Evolutionary conservation across 2,797 vertebrate genomes (phyloP).

Genomic region (Macrochelys suwanniensis): DNA sequence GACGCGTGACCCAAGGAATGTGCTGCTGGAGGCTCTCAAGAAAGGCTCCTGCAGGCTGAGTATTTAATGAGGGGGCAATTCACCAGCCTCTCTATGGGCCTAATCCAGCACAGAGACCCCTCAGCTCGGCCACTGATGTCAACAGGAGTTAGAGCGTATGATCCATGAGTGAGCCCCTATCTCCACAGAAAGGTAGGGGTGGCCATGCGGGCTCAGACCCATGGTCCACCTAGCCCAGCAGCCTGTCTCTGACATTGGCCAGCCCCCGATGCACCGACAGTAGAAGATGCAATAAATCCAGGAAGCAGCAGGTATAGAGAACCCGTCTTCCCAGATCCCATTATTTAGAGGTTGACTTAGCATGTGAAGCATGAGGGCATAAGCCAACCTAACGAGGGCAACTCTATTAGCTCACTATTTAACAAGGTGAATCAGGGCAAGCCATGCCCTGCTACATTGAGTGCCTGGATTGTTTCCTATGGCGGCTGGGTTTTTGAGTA

Average conservation of each 20-base stretch:
- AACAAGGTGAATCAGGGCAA: neutral
- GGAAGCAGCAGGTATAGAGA: neutral
- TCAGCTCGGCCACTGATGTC: neutral
- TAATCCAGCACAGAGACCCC: too few species aligned
- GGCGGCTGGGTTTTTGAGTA: neutral
- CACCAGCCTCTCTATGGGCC: neutral
- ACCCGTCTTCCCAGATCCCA: neutral
- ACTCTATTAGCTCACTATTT: neutral
- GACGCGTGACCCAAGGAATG: neutral
- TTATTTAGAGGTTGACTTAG: neutral
- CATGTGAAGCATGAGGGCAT: neutral
- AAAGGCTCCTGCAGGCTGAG: neutral
- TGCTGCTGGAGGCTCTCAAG: neutral
- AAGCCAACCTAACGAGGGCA: neutral
- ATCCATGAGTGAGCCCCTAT: too few species aligned
- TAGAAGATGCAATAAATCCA: neutral
- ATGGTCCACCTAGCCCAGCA: neutral
- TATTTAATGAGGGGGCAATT: neutral
- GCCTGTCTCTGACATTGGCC: neutral
- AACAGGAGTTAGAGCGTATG: neutral
- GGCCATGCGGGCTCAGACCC: neutral
- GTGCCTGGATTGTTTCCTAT: neutral
- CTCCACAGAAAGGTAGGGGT: neutral
- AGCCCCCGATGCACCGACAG: neutral
- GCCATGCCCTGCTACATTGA: accelerated